phyloP scores from a whole-genome alignment of 1,140 invertebrate species.

The Heliothis virescens region DNA sequence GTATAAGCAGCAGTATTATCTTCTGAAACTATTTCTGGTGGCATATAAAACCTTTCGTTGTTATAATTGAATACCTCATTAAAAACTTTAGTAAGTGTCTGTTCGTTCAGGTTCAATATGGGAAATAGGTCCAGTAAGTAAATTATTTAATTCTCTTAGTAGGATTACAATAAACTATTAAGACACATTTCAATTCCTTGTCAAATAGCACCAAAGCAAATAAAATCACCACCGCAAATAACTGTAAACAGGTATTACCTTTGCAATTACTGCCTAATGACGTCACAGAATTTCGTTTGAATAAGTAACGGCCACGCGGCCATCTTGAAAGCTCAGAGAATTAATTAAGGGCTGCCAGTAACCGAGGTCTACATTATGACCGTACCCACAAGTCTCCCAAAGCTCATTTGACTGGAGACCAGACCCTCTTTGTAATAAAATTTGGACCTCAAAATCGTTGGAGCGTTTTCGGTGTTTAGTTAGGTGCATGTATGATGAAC shows the following conservation, averaged over 20 bases:
- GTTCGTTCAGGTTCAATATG: too few species aligned
- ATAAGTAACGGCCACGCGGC: neutral
- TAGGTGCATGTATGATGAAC: constrained; percentile 24
- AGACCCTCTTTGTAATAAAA: constrained; percentile 43
- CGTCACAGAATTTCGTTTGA: constrained; percentile 33
- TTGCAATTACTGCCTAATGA: constrained; percentile 1
- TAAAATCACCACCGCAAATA: constrained; percentile 19
- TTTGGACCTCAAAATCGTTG: constrained; percentile 43
- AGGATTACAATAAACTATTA: too few species aligned
- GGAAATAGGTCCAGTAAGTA: too few species aligned
- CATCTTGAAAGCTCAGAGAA: constrained; percentile 45
- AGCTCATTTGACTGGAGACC: constrained; percentile 34
- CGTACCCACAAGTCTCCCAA: constrained; percentile 26
- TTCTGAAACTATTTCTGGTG: too few species aligned
- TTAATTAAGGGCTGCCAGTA: constrained; percentile 49
- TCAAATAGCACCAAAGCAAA: neutral
- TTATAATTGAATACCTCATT: too few species aligned
- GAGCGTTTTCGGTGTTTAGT: constrained; percentile 9
- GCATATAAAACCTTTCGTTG: too few species aligned
- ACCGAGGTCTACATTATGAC: constrained; percentile 48
- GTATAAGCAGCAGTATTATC: neutral
- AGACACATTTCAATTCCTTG: too few species aligned
- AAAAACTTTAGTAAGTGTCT: too few species aligned
- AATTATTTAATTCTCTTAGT: too few species aligned
- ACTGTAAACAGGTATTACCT: neutral